A percentile compares a stretch with the other conserved stretches of the same genome.
phyloP scores from a whole-genome alignment of 2,888 invertebrate species.

The Adelphocoris suturalis region DNA sequence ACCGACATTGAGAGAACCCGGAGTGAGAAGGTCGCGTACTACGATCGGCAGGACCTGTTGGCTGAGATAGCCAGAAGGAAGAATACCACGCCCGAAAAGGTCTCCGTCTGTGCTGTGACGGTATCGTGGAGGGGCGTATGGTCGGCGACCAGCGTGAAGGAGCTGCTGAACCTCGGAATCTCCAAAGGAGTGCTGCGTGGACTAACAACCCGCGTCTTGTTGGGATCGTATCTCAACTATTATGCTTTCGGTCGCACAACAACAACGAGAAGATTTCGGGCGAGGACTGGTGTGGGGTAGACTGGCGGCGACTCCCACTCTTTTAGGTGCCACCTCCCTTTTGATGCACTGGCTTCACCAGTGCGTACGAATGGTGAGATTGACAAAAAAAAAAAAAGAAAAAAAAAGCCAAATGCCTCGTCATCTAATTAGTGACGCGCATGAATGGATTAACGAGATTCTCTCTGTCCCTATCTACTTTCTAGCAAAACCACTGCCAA shows the following conservation, averaged over 20 bases:
- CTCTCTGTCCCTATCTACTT: not conserved
- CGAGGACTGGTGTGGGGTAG: not conserved
- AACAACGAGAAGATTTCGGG: not conserved
- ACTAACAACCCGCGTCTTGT: not conserved
- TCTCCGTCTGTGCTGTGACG: not conserved
- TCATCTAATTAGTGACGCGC: slow-evolving; percentile 1
- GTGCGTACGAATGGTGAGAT: not conserved
- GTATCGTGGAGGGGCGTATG: not conserved
- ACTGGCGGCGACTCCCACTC: not conserved
- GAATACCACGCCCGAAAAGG: not conserved
- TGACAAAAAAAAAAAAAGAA: not conserved
- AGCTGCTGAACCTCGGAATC: not conserved
- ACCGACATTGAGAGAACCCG: not conserved
- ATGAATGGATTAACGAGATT: not conserved
- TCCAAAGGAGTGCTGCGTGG: not conserved
- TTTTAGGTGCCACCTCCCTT: not conserved
- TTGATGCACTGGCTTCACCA: too few relatives aligned
- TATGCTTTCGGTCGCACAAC: too few relatives aligned
- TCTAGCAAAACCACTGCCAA: too few relatives aligned
- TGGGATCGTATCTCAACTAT: not conserved
- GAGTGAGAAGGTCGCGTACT: not conserved
- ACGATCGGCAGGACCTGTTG: not conserved
- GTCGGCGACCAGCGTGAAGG: not conserved
- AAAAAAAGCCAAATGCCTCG: not conserved
- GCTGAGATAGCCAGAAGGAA: not conserved